Evolutionary conservation across 2,797 vertebrate species (phyloP), one percentile per base, ranked within the genome.

Genomic region (Erethizon dorsatum): DNA sequence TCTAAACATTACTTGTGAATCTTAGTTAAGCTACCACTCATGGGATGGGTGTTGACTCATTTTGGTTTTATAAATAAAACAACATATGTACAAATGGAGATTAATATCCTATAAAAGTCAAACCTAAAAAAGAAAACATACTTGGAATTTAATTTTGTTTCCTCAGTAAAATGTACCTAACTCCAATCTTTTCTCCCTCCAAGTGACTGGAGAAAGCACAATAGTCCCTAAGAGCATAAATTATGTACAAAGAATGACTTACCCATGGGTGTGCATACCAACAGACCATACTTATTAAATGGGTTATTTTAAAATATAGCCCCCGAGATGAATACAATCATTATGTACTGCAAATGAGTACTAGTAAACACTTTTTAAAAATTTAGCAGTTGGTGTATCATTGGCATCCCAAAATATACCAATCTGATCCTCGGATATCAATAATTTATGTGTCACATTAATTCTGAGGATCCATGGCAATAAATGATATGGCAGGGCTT

Each of bases 41-140:
- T 3, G 31, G 87, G 24, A 88, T 31, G 77, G 82, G 41, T 59
- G 41, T 6, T 77, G 86, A 97, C 61, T 96, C 65, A 83, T 87
- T 97, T 97, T 97, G 93, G 93, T 79, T 96, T 98, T 77, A 88
- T 56, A 96, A 96, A 90, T 82, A 91, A 96, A 80, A 94, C 84
- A 82, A 95, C 83, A 63, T 65, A 85, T 75, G 41, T 95, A 96
- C 77, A 92, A 90, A 69, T 88, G 84, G 90, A 95, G 73, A 84
- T n/a, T 88, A 41, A 77, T 82, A 88, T 71, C 61, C 61, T 95
- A 28, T 90, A 82, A 93, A 94, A 96, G 92, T 91, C 37, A 87
- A 84, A 77, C 56, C 80, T 90, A 82, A 91, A 94, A 96, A 71
- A 56, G 57, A 80, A 95, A 96, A 88, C 10, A 57, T 41, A 94